Percentiles rank a stretch among this genome's conserved stretches.
phyloP scores from a whole-genome alignment of 2,113 vertebrate genomes.

The Dicrurus megarhynchus region DNA sequence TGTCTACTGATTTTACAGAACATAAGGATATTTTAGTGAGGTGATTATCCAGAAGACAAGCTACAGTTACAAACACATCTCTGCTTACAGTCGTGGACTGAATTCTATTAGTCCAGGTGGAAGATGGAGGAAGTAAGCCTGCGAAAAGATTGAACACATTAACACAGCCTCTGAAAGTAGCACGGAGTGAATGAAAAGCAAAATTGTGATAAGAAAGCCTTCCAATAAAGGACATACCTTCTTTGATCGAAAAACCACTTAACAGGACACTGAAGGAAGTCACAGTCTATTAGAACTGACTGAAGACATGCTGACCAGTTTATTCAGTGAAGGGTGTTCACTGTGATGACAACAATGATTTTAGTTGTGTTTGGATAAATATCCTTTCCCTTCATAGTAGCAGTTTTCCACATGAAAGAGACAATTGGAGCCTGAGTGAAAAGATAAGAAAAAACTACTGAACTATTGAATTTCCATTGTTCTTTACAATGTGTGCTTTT shows the following conservation, averaged over 20 bases:
- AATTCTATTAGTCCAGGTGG: background rate
- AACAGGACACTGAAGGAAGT: background rate
- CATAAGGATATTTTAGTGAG: background rate
- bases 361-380: background rate
- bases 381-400: background rate
- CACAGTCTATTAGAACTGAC: background rate
- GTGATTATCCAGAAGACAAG: background rate
- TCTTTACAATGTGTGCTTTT: background rate
- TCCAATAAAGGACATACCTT: background rate
- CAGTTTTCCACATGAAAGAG: background rate
- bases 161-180: background rate
- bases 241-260: accelerated
- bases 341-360: background rate
- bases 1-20: background rate
- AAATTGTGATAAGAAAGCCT: background rate
- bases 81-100: background rate
- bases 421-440: background rate
- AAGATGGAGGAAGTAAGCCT: background rate
- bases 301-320: background rate
- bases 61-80: background rate
- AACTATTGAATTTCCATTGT: background rate
- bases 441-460: background rate
- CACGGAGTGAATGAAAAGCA: background rate
- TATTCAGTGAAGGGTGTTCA: background rate
- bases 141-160: background rate